Percentiles rank a stretch among this genome's conserved stretches.
Evolutionary conservation across 2,888 invertebrate species (phyloP).

Genomic region (Gortyna flavago): DNA sequence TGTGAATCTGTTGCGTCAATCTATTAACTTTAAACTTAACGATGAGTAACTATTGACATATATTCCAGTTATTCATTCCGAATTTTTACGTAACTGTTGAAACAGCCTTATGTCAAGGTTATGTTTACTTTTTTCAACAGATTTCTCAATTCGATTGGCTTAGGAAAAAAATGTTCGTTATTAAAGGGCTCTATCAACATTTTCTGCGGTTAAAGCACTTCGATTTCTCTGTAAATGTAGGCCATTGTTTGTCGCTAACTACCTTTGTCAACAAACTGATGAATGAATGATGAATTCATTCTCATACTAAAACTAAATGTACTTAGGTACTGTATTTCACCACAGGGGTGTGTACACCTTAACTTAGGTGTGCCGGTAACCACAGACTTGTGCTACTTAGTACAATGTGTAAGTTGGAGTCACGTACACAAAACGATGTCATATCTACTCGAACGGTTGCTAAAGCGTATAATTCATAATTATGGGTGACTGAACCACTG

Average conservation of each 20-base stretch:
- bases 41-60: conserved; percentile 47
- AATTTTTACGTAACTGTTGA: conserved; percentile 59
- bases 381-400: conserved; percentile 9
- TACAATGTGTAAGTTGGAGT: conserved; percentile 10
- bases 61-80: conserved; percentile 43
- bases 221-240: neutral
- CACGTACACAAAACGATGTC: conserved; percentile 39
- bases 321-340: conserved; percentile 7
- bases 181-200: conserved; percentile 17
- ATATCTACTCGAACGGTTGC: conserved; percentile 38
- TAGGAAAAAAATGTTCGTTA: conserved; percentile 1
- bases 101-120: conserved; percentile 63
- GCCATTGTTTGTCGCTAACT: neutral
- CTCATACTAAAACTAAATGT: conserved; percentile 7
- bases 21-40: conserved; percentile 20
- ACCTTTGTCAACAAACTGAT: neutral
- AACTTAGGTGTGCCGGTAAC: conserved; percentile 29
- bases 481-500: conserved; percentile 12
- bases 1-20: conserved; percentile 33
- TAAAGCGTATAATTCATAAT: conserved; percentile 42
- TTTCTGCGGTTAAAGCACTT: neutral
- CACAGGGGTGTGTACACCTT: conserved; percentile 9
- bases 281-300: conserved; percentile 6
- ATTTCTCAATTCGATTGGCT: conserved; percentile 39
- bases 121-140: conserved; percentile 49